These are phyloP conservation scores for Dioctria rufipes DNA, from an alignment of 2,888 invertebrate species.

Conservation along the genomic window DNA sequence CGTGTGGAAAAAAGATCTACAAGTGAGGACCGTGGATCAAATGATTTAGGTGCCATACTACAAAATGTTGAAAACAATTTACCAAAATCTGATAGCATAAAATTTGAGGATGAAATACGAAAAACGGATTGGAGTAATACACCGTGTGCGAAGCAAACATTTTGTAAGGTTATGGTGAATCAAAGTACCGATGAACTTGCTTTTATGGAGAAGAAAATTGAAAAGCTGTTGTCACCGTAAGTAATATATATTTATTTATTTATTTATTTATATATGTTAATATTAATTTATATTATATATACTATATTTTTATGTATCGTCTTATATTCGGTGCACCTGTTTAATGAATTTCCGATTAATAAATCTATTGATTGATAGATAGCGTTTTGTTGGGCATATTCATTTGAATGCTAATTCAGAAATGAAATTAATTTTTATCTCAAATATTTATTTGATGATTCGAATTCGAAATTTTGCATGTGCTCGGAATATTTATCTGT, in stretches of 20 bases:
- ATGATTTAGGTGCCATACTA: slow-evolving; percentile 69
- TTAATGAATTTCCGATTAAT: too few species aligned
- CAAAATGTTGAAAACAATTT: slow-evolving; percentile 64
- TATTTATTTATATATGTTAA: too few species aligned
- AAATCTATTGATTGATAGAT: too few species aligned
- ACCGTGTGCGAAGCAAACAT: slow-evolving; percentile 83
- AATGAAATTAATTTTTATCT: too few species aligned
- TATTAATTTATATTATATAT: too few species aligned
- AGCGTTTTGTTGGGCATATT: too few species aligned
- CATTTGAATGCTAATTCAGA: too few species aligned
- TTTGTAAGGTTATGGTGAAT: slow-evolving; percentile 82
- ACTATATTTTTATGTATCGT: too few species aligned
- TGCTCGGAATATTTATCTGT: too few species aligned
- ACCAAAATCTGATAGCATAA: slow-evolving; percentile 47
- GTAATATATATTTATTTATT: slow-evolving; percentile 67
- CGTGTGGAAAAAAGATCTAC: slow-evolving; percentile 55
- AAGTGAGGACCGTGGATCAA: slow-evolving; percentile 58
- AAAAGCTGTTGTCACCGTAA: slow-evolving; percentile 81
- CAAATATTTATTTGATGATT: too few species aligned
- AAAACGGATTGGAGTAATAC: slow-evolving; percentile 82
- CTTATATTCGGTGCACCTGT: too few species aligned
- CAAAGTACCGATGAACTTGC: slow-evolving; percentile 80
- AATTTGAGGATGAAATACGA: slow-evolving; percentile 70
- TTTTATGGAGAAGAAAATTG: slow-evolving; percentile 87
- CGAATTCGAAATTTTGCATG: too few species aligned